Evolutionary conservation across 2,888 invertebrate species (phyloP).

Genomic region (Platycheirus albimanus): DNA sequence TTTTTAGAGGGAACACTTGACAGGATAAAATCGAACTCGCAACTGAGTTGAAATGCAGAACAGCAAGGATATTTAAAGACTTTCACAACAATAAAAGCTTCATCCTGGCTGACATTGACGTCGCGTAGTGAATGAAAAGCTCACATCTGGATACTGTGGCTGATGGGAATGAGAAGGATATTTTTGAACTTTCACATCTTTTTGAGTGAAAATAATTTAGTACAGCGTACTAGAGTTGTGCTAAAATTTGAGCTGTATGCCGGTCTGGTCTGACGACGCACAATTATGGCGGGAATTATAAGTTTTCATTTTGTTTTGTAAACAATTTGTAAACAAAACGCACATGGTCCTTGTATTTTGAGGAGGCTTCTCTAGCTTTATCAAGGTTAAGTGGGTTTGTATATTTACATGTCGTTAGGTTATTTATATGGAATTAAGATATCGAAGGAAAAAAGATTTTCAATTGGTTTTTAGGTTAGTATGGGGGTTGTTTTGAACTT

Average conservation of each 20-base stretch:
- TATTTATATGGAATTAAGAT: background rate
- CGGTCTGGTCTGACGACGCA: conserved; percentile 33
- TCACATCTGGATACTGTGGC: background rate
- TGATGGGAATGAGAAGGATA: conserved; percentile 30
- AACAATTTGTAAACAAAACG: conserved; percentile 70
- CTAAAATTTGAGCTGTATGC: conserved; percentile 42
- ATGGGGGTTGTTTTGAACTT: too few species aligned
- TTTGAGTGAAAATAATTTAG: conserved; percentile 44
- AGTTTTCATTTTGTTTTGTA: conserved; percentile 52
- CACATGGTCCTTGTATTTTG: conserved; percentile 44
- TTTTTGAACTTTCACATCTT: conserved; percentile 18
- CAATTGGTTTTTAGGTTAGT: too few species aligned
- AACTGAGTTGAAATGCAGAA: conserved; percentile 62
- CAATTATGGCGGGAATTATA: conserved; percentile 4
- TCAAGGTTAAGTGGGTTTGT: background rate
- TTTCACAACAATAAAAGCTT: conserved; percentile 28
- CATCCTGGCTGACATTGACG: conserved; percentile 12
- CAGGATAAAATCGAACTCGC: conserved; percentile 61
- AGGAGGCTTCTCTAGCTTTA: background rate
- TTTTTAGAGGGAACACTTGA: conserved; percentile 22
- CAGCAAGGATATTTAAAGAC: conserved; percentile 63
- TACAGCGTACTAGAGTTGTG: conserved; percentile 40
- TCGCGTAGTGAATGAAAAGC: conserved; percentile 54
- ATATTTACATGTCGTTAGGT: background rate
- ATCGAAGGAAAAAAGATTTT: background rate